phyloP scores from a whole-genome alignment of 2,888 invertebrate genomes.

The Drosophila parthenogenetica region DNA sequence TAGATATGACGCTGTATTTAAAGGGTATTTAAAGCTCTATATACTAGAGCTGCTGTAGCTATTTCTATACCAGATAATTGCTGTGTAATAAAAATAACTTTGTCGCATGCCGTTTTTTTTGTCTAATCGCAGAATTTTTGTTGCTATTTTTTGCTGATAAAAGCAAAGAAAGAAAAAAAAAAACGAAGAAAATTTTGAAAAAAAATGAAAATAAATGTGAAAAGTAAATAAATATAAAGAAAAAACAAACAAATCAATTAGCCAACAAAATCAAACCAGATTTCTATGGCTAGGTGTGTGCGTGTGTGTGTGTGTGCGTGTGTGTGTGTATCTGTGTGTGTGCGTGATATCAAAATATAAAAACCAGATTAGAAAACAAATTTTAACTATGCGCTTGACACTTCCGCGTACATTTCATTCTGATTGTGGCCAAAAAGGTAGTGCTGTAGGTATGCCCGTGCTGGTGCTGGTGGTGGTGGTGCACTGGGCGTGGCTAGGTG shows the following conservation, averaged over 20 bases:
- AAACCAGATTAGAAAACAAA: conserved; percentile 57
- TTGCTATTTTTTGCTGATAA: conserved; percentile 3
- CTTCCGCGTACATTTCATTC: conserved; percentile 44
- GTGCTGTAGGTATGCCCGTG: background rate
- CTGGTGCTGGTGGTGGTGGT: background rate
- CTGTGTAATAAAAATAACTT: conserved; percentile 1
- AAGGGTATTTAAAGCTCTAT: too few relatives aligned
- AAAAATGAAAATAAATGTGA: conserved; percentile 9
- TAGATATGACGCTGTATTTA: too few relatives aligned
- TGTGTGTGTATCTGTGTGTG: conserved; percentile 21
- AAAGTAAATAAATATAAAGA: conserved; percentile 6
- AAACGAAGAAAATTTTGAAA: background rate
- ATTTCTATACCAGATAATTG: background rate
- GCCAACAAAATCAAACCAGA: conserved; percentile 44
- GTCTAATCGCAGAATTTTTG: conserved; percentile 8
- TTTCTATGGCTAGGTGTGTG: conserved; percentile 25
- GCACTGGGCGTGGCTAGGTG: background rate
- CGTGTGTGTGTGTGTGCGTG: conserved; percentile 20
- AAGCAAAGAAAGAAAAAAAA: conserved; percentile 6
- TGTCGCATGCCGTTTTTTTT: conserved; percentile 13
- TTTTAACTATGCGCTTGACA: conserved; percentile 43
- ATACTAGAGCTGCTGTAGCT: background rate
- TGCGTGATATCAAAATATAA: conserved; percentile 31
- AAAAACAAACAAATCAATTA: conserved; percentile 34
- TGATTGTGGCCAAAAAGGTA: conserved; percentile 17